Base-by-base conservation (phyloP, 2,113 vertebrate species). In the Peucedramus taeniatus region DNA sequence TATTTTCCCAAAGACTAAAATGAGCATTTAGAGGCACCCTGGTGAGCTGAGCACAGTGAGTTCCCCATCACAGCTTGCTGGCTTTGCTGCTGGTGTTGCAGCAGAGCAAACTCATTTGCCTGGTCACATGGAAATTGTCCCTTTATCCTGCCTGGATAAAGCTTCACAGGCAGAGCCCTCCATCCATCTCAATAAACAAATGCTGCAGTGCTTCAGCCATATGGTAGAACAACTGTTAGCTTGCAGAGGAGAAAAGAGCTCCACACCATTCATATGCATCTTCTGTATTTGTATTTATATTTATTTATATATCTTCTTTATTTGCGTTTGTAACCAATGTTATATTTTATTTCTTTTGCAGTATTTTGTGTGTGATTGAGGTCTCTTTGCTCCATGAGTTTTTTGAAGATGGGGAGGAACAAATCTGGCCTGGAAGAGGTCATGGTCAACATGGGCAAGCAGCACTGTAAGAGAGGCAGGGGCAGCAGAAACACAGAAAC, bases 311-410 rank as follows among this genome's bases (percentile, higher is more conserved):
- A n/a, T n/a, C n/a, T n/a, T n/a, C n/a, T n/a, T 80, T 81, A 14
- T 51, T 60, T 77, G 20, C 63, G n/a, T 65, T 85, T 86, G 49
- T 26, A 78, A 45, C 18, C 11, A 65, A 31, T 28, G 11, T 27
- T 64, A 30, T 7, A 8, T 72, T 93, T 87, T 16, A 24, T 88
- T 86, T 86, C 13, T 86, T 80, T n/a, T 49, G 15, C 42, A 33
- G n/a, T 2, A 49, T 14, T 1, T 14, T 1, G 0, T 74, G 14
- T 16, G 28, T 35, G 61, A 78, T 24, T 2, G 4, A n/a, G 16
- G 17, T 28, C 35, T 59, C 24, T 49, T 59, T 77, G 14, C 87
- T 83, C 31, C 44, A 33, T 3, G 16, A 75, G 23, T 30, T 49
- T 11, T 33, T 44, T 68, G 76, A 83, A 60, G 47, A 60, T 19